Base-by-base conservation (phyloP, 2,888 invertebrate genomes). In the Leistus spinibarbis region DNA sequence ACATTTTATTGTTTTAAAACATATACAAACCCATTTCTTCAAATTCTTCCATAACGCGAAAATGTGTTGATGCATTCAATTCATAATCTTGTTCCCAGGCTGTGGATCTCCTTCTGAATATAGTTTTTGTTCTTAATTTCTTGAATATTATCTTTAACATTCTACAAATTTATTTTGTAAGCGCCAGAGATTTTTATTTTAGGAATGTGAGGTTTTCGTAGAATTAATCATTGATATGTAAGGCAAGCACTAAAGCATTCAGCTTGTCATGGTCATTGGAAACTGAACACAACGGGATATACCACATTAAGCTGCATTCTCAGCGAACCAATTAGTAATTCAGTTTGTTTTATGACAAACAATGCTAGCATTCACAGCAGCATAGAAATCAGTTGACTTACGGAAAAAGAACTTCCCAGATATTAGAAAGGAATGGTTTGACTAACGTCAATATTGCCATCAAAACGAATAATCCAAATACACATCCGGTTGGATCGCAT, bases 371-470 rank as follows among this genome's bases (percentile, higher is more conserved):
- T n/a, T n/a, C n/a, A n/a, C n/a, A n/a, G n/a, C 19, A 57, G 57
- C 10, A 60, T 40, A 19, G 57, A 17, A 67, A 62, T 71, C 53
- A 40, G 40, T 27, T 54, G 76, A 86, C 88, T 86, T 83, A 89
- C 89, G 88, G 88, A 63, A 85, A 77, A 57, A 88, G 79, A 20
- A 89, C 82, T 80, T 88, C 88, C 69, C 87, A 81, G 27, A 88
- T 79, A 80, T 88, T 89, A 80, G 87, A 87, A 74, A 85, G 76
- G 54, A 89, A 81, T 79, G 88, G 88, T 81, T 90, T 90, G 16
- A 89, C 87, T 57, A 89, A 84, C 86, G 90, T 88, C 77, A 89
- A 88, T 69, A 89, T 87, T 16, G 87, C 85, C 67, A 91, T 81
- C 79, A 89, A 89, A 69, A 90, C 86, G 78, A 87, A 87, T 40